phyloP scores from a whole-genome alignment of 1,140 invertebrate genomes.

The Drosophila dunni region DNA sequence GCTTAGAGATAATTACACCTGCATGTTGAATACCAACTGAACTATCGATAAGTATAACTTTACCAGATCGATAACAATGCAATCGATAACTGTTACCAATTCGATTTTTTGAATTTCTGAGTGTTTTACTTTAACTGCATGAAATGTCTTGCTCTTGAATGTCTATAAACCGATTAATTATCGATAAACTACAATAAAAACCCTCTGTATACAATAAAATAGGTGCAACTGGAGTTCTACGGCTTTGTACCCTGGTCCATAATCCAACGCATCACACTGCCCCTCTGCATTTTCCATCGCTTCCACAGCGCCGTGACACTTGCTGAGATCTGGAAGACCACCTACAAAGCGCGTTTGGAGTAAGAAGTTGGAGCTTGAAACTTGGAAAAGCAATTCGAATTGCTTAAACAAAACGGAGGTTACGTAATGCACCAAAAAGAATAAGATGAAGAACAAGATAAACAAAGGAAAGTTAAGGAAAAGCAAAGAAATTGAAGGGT shows the following conservation, averaged over 20 bases:
- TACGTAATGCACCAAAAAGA: constrained; percentile 67
- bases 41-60: not conserved
- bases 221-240: constrained; percentile 95
- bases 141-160: not conserved
- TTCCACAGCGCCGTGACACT: constrained; percentile 98
- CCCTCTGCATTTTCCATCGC: constrained; percentile 97
- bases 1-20: not conserved
- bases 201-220: constrained; percentile 30
- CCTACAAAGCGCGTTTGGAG: constrained; percentile 95
- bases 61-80: not conserved
- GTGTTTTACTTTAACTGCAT: constrained; percentile 13
- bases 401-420: constrained; percentile 21
- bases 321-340: constrained; percentile 99
- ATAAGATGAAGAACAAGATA: constrained; percentile 16
- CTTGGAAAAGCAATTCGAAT: not conserved
- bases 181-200: not conserved
- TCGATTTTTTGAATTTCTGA: not conserved
- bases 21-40: not conserved
- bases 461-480: constrained; percentile 3
- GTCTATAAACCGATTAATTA: not conserved
- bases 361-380: constrained; percentile 85
- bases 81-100: not conserved
- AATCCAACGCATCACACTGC: constrained; percentile 96
- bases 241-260: constrained; percentile 97
- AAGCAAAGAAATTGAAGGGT: constrained; percentile 11